Evolutionary conservation across 2,888 invertebrate species (phyloP), one percentile per base, ranked within the genome.

Genomic region (Phlogophora meticulosa): DNA sequence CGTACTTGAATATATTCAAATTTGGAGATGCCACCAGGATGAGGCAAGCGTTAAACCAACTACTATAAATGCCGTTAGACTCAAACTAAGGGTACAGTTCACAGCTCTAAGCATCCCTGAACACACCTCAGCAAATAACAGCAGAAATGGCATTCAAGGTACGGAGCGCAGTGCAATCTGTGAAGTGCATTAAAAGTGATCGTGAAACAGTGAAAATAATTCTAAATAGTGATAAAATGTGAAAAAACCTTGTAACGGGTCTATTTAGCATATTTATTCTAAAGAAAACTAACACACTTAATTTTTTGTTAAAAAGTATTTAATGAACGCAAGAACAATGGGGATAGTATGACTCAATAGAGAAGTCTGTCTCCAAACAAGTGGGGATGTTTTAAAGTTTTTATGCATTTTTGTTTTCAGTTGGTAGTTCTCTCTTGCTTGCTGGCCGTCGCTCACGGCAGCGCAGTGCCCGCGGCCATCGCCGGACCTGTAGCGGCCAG

Each of bases 1-100:
- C 90, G 93, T 93, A 92, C 93, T 93, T 93, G 93, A 93, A 90
- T 87, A 92, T 93, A 93, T 93, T 93, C 89, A 93, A 93, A 93
- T 93, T 93, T 93, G 92, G 90, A 93, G 92, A 93, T 91, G 91
- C 88, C 88, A 85, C 88, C 87, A 87, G 92, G 92, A 92, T 93
- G 92, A 90, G 78, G 93, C 93, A 81, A 82, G 74, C 79, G 73
- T 15, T 66, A 67, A 53, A 62, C 82, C 86, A 85, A 85, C 87
- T 80, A 90, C 89, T 94, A 94, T 94, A 95, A 92, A 94, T 93
- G 88, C 90, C 76, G 91, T 87, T 88, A 88, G 91, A 81, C 71
- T 74, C 89, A 77, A 90, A 85, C 87, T 87, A 82, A 91, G 91
- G 87, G 86, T 90, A 94, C 94, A 95, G 94, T 94, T 90, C 87